Conservation (phyloP, 2,113 vertebrate species). For the Tragelaphus strepsiceros region DNA sequence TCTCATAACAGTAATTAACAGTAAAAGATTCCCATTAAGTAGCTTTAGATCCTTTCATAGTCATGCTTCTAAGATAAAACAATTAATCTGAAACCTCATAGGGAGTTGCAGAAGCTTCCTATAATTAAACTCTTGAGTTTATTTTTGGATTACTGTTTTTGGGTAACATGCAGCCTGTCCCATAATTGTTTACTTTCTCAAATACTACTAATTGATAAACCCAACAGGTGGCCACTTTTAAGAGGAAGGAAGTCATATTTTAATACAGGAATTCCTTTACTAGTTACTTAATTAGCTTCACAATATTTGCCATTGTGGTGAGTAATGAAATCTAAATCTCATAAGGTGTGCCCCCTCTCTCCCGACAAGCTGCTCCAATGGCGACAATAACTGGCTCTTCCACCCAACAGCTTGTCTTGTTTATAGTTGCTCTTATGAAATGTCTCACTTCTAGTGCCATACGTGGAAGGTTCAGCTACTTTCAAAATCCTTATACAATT, state of each 20-base stretch:
- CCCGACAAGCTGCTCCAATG: neutral
- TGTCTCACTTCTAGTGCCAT: neutral
- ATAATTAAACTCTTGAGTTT: slow-evolving; percentile 58
- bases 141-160: slow-evolving; percentile 42
- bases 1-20: slow-evolving; percentile 66
- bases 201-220: slow-evolving; percentile 62
- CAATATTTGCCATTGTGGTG: slow-evolving; percentile 30
- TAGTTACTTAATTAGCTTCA: slow-evolving; percentile 61
- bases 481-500: slow-evolving; percentile 30
- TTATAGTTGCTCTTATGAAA: neutral
- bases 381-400: neutral
- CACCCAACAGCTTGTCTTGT: neutral
- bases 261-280: slow-evolving; percentile 53
- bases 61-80: slow-evolving; percentile 31
- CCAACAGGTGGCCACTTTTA: slow-evolving; percentile 56
- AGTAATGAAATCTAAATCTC: slow-evolving; percentile 4
- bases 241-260: slow-evolving; percentile 53
- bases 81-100: slow-evolving; percentile 48
- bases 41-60: slow-evolving; percentile 35
- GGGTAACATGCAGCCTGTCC: neutral
- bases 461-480: neutral
- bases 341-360: neutral
- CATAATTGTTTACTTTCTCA: slow-evolving; percentile 54
- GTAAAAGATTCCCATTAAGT: slow-evolving; percentile 34
- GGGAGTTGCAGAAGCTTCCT: slow-evolving; percentile 36